Evolutionary conservation across 2,888 invertebrate genomes (phyloP), one percentile per base, ranked within the genome.

Genomic region (Pinctada fucata): DNA sequence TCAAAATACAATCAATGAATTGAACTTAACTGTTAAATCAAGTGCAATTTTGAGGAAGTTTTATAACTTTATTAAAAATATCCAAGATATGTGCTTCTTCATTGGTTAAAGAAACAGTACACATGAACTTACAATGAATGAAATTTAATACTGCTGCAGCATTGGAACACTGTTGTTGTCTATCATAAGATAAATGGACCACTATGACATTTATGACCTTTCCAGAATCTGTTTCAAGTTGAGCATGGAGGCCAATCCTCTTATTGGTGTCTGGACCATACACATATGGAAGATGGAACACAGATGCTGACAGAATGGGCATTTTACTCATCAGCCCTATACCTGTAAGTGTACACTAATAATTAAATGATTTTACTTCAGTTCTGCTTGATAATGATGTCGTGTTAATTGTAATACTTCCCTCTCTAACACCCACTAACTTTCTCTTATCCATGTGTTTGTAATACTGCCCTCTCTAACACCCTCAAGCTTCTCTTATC

Each of bases 91-190:
- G 31, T 31, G 31, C 31, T 31, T 31, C 31, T 31, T 31, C 31
- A 31, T 31, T 31, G 31, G 31, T 31, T 31, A 31, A 31, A 31
- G 31, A 31, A 31, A 31, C 31, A 31, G 31, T 31, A 31, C 31
- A 31, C 13, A 52, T 16, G 45, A 4, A 16, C 72, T 8, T 78
- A 89, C 89, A 83, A 72, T 78, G 47, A 13, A 89, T 82, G 76
- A 82, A 88, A 10, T 81, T 77, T 4, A 87, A 68, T 3, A 90
- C 78, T 50, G 88, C 88, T 73, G 82, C 85, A 48, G 88, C 85
- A 80, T 90, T 90, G 66, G 81, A 80, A 83, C 91, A 91, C 79
- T 91, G 90, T 79, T 90, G 90, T 51, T 84, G 83, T 73, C 88
- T 80, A 73, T 90, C 85, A 75, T 90, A 90, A 3, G 91, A 90